These are phyloP conservation scores for Dendrolimus houi DNA, from an alignment of 2,888 invertebrate genomes.

Conservation along the genomic window DNA sequence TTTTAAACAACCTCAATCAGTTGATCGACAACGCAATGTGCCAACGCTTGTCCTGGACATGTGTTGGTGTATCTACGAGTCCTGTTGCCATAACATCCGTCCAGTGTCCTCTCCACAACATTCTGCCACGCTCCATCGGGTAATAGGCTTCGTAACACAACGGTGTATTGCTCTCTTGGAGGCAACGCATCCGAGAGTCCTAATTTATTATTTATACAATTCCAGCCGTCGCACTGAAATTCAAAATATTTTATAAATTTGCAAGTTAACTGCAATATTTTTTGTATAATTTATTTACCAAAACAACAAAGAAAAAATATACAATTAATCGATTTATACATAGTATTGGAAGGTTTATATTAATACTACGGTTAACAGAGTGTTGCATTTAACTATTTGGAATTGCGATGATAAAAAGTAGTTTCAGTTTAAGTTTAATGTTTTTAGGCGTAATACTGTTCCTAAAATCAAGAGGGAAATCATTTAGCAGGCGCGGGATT, in stretches of 20 bases:
- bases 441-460: too few relatives aligned
- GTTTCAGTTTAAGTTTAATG: too few relatives aligned
- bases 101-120: conserved; percentile 24
- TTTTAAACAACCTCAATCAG: conserved; percentile 39
- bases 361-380: too few relatives aligned
- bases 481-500: too few relatives aligned
- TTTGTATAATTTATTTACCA: too few relatives aligned
- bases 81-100: conserved; percentile 37
- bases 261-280: too few relatives aligned
- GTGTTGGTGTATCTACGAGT: conserved; percentile 40
- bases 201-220: conserved; percentile 42
- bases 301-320: too few relatives aligned
- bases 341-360: too few relatives aligned
- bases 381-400: too few relatives aligned
- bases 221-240: conserved; percentile 55
- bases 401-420: too few relatives aligned
- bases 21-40: conserved; percentile 58
- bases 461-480: too few relatives aligned
- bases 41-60: conserved; percentile 52
- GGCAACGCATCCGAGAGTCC: conserved; percentile 38
- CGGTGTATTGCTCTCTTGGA: conserved; percentile 20
- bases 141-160: conserved; percentile 24
- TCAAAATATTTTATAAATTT: background rate
- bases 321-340: too few relatives aligned
- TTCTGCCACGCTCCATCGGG: conserved; percentile 42